Evolutionary conservation across 30 jellyfish, hydroid and myxozoan genomes (phyloP).

Genomic region (Cassiopea xamachana): DNA sequence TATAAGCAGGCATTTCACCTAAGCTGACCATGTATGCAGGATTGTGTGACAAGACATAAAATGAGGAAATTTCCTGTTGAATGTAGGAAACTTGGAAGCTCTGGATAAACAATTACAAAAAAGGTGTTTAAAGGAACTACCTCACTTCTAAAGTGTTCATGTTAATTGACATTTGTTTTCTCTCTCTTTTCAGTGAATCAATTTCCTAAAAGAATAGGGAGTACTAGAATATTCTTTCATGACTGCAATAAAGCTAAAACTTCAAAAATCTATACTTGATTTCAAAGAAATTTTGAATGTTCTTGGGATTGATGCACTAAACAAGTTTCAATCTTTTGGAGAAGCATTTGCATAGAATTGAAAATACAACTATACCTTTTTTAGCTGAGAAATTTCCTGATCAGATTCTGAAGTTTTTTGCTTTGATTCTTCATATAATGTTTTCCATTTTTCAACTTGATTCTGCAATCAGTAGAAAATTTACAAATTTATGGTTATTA

Average conservation of each 20-base stretch:
- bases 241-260: too few species aligned
- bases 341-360: neutral
- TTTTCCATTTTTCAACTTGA: conserved; percentile 77
- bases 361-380: conserved; percentile 46
- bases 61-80: too few species aligned
- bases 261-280: too few species aligned
- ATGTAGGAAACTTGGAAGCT: neutral
- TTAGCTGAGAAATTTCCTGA: conserved; percentile 55
- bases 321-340: neutral
- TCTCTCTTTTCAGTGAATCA: conserved; percentile 76
- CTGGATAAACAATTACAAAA: neutral
- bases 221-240: too few species aligned
- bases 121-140: conserved; percentile 18
- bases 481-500: too few species aligned
- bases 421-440: conserved; percentile 62
- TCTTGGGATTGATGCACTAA: neutral
- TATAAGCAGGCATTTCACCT: too few species aligned
- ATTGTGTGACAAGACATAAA: too few species aligned
- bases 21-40: too few species aligned
- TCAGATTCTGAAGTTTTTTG: conserved; percentile 72
- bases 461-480: too few species aligned
- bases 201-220: conserved; percentile 53
- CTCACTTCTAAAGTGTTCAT: conserved; percentile 84
- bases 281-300: too few species aligned
- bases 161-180: conserved; percentile 63